These are phyloP conservation scores for Australoheros facetus DNA, from an alignment of 2,797 vertebrate genomes.

Conservation along the genomic window DNA sequence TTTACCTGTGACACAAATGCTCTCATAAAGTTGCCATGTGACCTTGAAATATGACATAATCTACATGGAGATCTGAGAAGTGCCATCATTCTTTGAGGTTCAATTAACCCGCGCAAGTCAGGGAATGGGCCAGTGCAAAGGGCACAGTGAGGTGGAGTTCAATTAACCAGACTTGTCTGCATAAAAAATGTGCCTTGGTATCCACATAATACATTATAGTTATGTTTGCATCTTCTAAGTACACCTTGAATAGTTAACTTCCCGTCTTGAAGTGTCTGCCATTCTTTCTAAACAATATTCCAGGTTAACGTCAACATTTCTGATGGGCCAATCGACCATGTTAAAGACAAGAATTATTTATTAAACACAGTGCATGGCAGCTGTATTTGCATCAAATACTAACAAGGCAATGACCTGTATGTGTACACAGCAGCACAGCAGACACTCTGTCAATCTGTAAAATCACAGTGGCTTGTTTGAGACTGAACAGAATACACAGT, in stretches of 20 bases:
- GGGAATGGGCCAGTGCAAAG: conserved; percentile 37
- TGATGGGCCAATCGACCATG: not conserved
- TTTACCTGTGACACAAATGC: conserved; percentile 53
- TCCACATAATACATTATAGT: conserved; percentile 35
- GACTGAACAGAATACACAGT: not conserved
- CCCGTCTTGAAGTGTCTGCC: not conserved
- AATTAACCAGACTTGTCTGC: conserved; percentile 61
- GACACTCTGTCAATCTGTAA: too few relatives aligned
- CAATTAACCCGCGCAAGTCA: conserved; percentile 61
- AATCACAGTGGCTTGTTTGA: not conserved
- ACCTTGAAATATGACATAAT: conserved; percentile 55
- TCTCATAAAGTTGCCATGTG: conserved; percentile 53
- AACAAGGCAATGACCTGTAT: not conserved
- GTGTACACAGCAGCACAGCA: too few relatives aligned
- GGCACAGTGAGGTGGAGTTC: conserved; percentile 40
- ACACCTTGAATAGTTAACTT: not conserved
- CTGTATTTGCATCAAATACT: not conserved
- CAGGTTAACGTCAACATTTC: not conserved
- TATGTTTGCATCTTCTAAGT: conserved; percentile 16
- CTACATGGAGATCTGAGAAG: conserved; percentile 36
- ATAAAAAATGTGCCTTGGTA: conserved; percentile 3
- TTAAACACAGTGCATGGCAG: not conserved
- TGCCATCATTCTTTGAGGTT: conserved; percentile 38
- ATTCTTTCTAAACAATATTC: not conserved
- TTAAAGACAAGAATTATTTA: not conserved